These are phyloP conservation scores for Drosophila murphyi DNA, from an alignment of 1,140 invertebrate genomes.

Conservation along the genomic window DNA sequence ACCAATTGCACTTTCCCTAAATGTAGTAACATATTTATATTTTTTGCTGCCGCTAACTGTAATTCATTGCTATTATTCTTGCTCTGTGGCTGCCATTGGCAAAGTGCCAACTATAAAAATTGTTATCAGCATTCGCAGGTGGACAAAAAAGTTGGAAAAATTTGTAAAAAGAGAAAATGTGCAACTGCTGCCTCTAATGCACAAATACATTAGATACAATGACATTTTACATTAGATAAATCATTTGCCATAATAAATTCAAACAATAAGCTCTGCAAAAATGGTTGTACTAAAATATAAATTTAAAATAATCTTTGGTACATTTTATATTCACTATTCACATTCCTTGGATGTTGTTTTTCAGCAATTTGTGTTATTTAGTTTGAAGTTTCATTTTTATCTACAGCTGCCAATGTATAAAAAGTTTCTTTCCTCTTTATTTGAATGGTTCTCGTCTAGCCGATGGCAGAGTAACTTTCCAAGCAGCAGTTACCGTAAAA, in stretches of 20 bases:
- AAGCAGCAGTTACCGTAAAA: slow-evolving; percentile 23
- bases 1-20: slow-evolving; percentile 38
- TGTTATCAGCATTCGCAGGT: slow-evolving; percentile 52
- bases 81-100: slow-evolving; percentile 50
- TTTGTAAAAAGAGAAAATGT: slow-evolving; percentile 8
- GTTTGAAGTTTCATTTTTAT: slow-evolving; percentile 50
- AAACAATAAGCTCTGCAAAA: slow-evolving; percentile 1
- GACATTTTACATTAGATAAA: slow-evolving; percentile 41
- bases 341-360: slow-evolving; percentile 46
- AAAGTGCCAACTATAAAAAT: slow-evolving; percentile 60
- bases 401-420: slow-evolving; percentile 35
- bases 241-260: slow-evolving; percentile 21
- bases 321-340: slow-evolving; percentile 39
- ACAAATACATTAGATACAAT: slow-evolving; percentile 60
- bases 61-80: slow-evolving; percentile 74
- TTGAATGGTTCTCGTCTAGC: slow-evolving; percentile 57
- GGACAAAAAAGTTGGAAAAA: slow-evolving; percentile 40
- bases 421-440: slow-evolving; percentile 54
- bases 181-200: slow-evolving; percentile 59
- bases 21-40: slow-evolving; percentile 50
- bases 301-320: neutral
- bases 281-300: neutral
- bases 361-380: slow-evolving; percentile 74
- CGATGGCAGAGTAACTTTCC: slow-evolving; percentile 56
- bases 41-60: slow-evolving; percentile 50